phyloP scores from a whole-genome alignment of 92 coral and sea anemone genomes.

The Blastomussa wellsi region DNA sequence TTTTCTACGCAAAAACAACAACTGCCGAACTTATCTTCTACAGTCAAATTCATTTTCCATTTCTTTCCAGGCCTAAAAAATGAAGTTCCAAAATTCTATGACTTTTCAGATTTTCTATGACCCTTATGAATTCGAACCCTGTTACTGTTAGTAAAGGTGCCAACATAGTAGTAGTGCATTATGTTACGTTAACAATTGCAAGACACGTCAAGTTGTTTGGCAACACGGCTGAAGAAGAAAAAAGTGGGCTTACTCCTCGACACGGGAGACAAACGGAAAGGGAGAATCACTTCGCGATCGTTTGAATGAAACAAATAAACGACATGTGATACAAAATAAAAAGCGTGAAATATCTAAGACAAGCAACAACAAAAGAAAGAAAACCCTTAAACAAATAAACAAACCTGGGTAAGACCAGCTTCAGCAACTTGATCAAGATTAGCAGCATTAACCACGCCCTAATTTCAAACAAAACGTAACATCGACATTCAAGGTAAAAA shows the following conservation, averaged over 20 bases:
- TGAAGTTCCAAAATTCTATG: too few species aligned
- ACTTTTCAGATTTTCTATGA: too few species aligned
- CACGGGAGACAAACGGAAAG: not conserved
- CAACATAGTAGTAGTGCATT: too few species aligned
- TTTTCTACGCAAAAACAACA: too few species aligned
- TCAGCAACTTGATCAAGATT: constrained; percentile 49
- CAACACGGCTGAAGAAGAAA: not conserved
- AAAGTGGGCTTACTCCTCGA: not conserved
- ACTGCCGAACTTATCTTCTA: too few species aligned
- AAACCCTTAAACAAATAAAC: not conserved
- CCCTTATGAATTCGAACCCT: too few species aligned
- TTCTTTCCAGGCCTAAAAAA: too few species aligned
- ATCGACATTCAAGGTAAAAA: not conserved
- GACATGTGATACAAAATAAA: not conserved
- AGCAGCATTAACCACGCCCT: constrained; percentile 35
- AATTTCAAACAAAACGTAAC: not conserved
- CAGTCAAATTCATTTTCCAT: too few species aligned
- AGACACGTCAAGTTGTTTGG: not conserved
- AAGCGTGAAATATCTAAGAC: not conserved
- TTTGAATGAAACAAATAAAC: not conserved
- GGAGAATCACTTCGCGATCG: not conserved
- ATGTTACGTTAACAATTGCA: not conserved
- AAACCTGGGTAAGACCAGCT: constrained; percentile 54
- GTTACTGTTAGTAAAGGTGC: not conserved
- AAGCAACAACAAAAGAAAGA: not conserved